Base-by-base conservation (phyloP, 1,140 invertebrate genomes). In the Zaprionus camerounensis region DNA sequence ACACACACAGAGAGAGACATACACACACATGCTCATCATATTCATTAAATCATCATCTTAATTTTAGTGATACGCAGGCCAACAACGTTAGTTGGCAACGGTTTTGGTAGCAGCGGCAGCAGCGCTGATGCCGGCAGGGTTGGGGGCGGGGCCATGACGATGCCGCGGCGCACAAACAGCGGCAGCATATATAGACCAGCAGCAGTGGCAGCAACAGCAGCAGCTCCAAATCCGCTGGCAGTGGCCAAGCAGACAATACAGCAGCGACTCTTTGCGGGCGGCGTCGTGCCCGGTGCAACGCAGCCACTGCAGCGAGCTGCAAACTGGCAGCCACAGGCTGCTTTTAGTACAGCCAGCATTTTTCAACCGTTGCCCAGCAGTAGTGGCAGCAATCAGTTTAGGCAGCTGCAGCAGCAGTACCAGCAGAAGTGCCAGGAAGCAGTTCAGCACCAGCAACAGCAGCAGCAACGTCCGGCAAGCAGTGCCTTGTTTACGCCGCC, bases 41-140 rank as follows among this genome's bases (percentile, higher is more conserved):
- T 73, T 92, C 91, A 92, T 91, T 91, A 74, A 85, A 81, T 92
- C 91, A 92, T 92, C 80, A 90, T 90, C 82, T 90, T 91, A 92
- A 92, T 92, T 92, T 92, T 92, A 92, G 91, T 87, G 91, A 92
- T 92, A 92, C 91, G 86, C 81, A 84, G 88, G 81, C 91, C 91
- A 83, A 76, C 82, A 80, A 57, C 80, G 38, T 86, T 91, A 56
- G 81, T 79, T 79, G 91, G 91, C 84, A 86, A 79, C 77, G 91
- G 68, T 77, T 77, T 57, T 64, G 81, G 76, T 67, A 65, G 62
- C 41, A 15, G 51, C 22, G 24, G 31, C 44, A 55, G 31, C 31
- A 11, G 82, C 70, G 66, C 62, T 65, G 80, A 75, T 44, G 76
- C 26, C 66, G 71, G 74, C 71, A 68, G 66, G 56, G 26, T 76